phyloP scores from a whole-genome alignment of 2,888 invertebrate genomes.

The Drosophila mimica region DNA sequence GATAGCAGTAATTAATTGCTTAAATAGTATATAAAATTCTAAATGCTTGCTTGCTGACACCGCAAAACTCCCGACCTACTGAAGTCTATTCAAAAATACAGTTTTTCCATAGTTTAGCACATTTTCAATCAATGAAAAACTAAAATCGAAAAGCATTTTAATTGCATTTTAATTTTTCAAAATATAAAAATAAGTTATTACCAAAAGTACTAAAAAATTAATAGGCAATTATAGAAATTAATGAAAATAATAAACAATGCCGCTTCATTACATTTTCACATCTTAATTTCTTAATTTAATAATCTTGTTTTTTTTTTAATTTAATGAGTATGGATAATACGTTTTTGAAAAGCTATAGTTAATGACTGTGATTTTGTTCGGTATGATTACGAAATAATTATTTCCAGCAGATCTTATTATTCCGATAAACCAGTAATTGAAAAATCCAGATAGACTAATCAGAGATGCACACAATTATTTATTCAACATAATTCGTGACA shows the following conservation, averaged over 20 bases:
- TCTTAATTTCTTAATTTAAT: neutral
- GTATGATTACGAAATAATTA: neutral
- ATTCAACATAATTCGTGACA: slow-evolving; percentile 43
- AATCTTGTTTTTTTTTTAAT: neutral
- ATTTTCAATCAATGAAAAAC: neutral
- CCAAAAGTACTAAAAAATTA: neutral
- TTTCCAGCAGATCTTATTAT: neutral
- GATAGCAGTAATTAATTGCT: slow-evolving; percentile 58
- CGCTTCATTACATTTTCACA: neutral
- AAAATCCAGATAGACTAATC: neutral
- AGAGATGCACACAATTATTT: neutral
- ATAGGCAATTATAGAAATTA: neutral
- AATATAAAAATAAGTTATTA: neutral
- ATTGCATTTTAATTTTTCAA: too few relatives aligned
- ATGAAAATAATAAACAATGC: neutral
- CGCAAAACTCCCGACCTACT: slow-evolving; percentile 1
- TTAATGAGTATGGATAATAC: neutral
- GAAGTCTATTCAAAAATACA: neutral
- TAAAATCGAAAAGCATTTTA: neutral
- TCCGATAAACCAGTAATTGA: neutral
- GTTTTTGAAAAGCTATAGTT: neutral
- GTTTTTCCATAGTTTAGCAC: neutral
- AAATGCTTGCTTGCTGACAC: slow-evolving; percentile 8
- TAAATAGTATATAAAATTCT: slow-evolving; percentile 32
- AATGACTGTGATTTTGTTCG: neutral